Base-by-base conservation (phyloP, 2,113 vertebrate species). In the Callaeas wilsoni region DNA sequence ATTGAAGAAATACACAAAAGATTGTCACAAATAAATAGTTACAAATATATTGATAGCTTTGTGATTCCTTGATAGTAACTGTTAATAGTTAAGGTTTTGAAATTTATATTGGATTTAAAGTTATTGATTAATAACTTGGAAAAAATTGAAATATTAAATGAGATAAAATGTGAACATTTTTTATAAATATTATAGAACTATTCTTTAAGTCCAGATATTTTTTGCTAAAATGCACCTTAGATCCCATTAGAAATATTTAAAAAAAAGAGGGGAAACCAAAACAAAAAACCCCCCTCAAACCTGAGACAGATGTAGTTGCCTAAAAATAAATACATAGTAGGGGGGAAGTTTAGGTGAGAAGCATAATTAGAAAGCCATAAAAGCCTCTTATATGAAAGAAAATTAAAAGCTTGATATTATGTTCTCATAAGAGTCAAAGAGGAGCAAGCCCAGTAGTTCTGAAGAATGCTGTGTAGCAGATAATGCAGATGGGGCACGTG, bases 251-350 rank as follows among this genome's bases (percentile, higher is more conserved):
- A 62, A 80, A 53, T 65, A 49, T 2, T 19, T 2, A 26, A 37
- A 59, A 30, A 56, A 25, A 9, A 20, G 6, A 16, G 15, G 6
- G 7, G 23, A 77, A 85, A 63, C 8, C 2, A 15, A 52, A 81
- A 20, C 10, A 30, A 7, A 29, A 63, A 42, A 4, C 0, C 6
- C 13, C 17, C 16, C 8, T 73, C 14, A 64, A 21, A 32, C 6
- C 32, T 29, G 33, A 69, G 8, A 25, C 26, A 21, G 29, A 37
- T 81, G 44, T 56, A 82, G 12, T 55, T 90, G 37, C 30, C 33
- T 37, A 52, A 78, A 64, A 78, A 52, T 46, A 78, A 69, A 60
- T 69, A 59, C 10, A 9, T n/a, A 46, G 6, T 44, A 55, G 44
- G 9, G 16, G 10, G 35, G 29, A 76, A 65, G n/a, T 47, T 30